Evolutionary conservation across 2,797 vertebrate genomes (phyloP).

Genomic region (Delichon dasypus): DNA sequence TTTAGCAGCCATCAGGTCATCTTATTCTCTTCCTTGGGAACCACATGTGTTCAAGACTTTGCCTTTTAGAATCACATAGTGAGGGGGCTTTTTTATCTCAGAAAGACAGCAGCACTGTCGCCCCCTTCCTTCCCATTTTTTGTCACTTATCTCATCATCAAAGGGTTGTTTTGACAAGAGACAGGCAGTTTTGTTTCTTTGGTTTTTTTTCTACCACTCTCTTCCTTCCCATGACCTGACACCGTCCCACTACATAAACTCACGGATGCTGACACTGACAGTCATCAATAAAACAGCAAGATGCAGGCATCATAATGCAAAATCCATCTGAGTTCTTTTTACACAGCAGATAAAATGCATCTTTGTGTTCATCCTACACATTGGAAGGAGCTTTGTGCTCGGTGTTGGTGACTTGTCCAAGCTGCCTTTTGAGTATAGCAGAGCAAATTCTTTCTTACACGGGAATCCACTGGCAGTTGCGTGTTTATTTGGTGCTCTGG

Average conservation of each 20-base stretch:
- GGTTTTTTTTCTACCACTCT: neutral
- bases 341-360: neutral
- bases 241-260: neutral
- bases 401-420: neutral
- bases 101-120: neutral
- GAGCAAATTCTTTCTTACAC: neutral
- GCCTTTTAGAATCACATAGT: neutral
- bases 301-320: neutral
- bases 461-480: neutral
- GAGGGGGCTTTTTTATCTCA: neutral
- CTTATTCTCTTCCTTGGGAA: neutral
- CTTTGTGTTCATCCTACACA: neutral
- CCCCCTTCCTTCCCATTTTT: neutral
- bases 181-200: neutral
- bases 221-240: neutral
- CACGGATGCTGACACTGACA: neutral
- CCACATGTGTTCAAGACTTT: neutral
- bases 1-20: neutral
- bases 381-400: neutral
- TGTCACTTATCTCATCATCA: neutral
- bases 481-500: neutral
- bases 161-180: constrained; percentile 13
- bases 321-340: neutral
- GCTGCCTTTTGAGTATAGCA: neutral
- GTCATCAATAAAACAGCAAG: neutral